Percentiles rank a stretch among this genome's conserved stretches.
phyloP scores from a whole-genome alignment of 2,888 invertebrate genomes.

The Hypsopygia costalis region DNA sequence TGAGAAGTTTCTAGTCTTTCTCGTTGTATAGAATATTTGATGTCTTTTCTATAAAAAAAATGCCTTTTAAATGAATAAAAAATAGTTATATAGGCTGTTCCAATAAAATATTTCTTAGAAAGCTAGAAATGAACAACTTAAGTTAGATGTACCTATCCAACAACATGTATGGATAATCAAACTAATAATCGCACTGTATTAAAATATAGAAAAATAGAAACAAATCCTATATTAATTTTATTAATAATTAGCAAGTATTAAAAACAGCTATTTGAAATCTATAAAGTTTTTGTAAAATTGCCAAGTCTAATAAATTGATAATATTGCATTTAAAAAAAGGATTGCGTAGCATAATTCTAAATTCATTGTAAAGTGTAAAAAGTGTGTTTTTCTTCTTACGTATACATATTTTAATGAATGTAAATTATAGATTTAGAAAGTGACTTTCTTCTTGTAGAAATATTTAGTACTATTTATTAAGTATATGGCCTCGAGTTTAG shows the following conservation, averaged over 20 bases:
- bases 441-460: slow-evolving; percentile 3
- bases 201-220: background rate
- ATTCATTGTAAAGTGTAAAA: slow-evolving; percentile 69
- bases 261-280: too few relatives aligned
- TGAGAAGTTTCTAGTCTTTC: slow-evolving; percentile 18
- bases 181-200: background rate
- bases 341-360: slow-evolving; percentile 77
- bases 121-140: slow-evolving; percentile 25
- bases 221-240: too few relatives aligned
- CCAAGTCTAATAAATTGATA: background rate
- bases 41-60: slow-evolving; percentile 21
- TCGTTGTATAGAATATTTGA: slow-evolving; percentile 9
- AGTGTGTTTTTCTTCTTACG: slow-evolving; percentile 32
- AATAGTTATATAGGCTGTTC: slow-evolving; percentile 23
- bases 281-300: background rate
- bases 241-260: too few relatives aligned
- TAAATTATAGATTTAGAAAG: slow-evolving; percentile 3
- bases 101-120: slow-evolving; percentile 21
- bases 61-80: slow-evolving; percentile 22
- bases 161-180: slow-evolving; percentile 2
- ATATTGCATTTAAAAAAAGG: slow-evolving; percentile 36
- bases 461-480: slow-evolving; percentile 13
- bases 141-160: slow-evolving; percentile 10
- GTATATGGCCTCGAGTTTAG: slow-evolving; percentile 21
- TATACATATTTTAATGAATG: background rate